A percentile compares a stretch with the other conserved stretches of the same genome.
These are phyloP conservation scores for Miichthys miiuy DNA, from an alignment of 2,797 vertebrate species.

Conservation along the genomic window DNA sequence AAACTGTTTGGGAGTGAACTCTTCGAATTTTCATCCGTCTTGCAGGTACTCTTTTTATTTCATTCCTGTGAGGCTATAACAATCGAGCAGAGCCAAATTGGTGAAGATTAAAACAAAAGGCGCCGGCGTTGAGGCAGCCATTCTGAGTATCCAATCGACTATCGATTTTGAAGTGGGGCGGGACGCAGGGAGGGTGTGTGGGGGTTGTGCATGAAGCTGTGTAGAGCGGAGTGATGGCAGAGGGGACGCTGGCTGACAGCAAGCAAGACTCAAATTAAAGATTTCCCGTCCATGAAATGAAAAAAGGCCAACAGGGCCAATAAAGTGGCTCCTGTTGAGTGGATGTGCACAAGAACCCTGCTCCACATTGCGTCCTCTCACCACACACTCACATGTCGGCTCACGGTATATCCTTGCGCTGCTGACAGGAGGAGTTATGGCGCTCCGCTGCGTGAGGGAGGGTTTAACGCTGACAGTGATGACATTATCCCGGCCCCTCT, in stretches of 20 bases:
- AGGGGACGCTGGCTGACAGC: conserved; percentile 62
- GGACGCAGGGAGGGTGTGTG: neutral
- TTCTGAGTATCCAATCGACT: conserved; percentile 55
- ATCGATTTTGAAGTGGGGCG: conserved; percentile 63
- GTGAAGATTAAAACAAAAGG: conserved; percentile 61
- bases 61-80: conserved; percentile 21
- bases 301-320: conserved; percentile 73
- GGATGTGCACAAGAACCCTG: conserved; percentile 6
- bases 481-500: conserved; percentile 74
- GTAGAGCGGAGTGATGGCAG: conserved; percentile 55
- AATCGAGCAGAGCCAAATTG: conserved; percentile 5
- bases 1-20: neutral
- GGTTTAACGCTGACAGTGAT: conserved; percentile 74
- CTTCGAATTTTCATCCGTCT: neutral
- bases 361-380: conserved; percentile 18
- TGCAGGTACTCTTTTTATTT: conserved; percentile 35
- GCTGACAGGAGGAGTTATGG: conserved; percentile 64
- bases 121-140: conserved; percentile 5
- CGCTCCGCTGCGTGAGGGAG: conserved; percentile 30
- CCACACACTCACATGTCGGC: conserved; percentile 6
- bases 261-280: conserved; percentile 77
- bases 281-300: conserved; percentile 81
- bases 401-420: conserved; percentile 8
- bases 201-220: conserved; percentile 31
- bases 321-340: conserved; percentile 64